A percentile compares a stretch with the other conserved stretches of the same genome.
These are phyloP conservation scores for Mustela lutreola DNA, from an alignment of 2,113 vertebrate species.

Conservation along the genomic window DNA sequence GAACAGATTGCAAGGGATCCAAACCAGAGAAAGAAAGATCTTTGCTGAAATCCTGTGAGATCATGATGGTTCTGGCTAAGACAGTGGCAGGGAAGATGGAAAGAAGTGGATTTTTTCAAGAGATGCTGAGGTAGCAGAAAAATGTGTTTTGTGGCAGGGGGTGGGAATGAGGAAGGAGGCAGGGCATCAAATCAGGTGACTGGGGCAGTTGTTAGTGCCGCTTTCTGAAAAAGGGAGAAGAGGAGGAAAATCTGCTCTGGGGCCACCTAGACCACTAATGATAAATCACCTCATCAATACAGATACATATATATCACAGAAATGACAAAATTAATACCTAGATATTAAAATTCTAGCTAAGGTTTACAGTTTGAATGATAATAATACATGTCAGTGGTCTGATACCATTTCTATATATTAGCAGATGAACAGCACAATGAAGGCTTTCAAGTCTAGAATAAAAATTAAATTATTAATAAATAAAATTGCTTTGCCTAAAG, in stretches of 20 bases:
- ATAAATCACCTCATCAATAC: not conserved
- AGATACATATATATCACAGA: not conserved
- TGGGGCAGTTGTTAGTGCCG: too few species aligned
- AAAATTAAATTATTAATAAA: constrained; percentile 64
- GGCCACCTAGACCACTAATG: not conserved
- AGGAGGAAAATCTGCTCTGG: not conserved
- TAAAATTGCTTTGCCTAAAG: constrained; percentile 59
- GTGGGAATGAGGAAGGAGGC: not conserved
- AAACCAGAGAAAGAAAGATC: not conserved
- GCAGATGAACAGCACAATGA: not conserved
- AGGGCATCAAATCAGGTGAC: not conserved
- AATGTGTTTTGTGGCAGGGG: not conserved
- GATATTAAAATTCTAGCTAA: not conserved
- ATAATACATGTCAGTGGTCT: not conserved
- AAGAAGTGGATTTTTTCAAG: not conserved
- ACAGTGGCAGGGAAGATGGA: not conserved
- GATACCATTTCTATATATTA: not conserved
- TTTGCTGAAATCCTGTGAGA: not conserved
- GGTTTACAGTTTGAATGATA: not conserved
- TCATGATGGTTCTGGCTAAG: not conserved
- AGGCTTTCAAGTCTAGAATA: constrained; percentile 57
- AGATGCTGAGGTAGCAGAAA: not conserved
- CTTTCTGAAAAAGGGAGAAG: not conserved
- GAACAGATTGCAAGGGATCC: not conserved
- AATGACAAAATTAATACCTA: not conserved